phyloP scores from a whole-genome alignment of 2,888 invertebrate species.

The Alviniconcha strummeri region DNA sequence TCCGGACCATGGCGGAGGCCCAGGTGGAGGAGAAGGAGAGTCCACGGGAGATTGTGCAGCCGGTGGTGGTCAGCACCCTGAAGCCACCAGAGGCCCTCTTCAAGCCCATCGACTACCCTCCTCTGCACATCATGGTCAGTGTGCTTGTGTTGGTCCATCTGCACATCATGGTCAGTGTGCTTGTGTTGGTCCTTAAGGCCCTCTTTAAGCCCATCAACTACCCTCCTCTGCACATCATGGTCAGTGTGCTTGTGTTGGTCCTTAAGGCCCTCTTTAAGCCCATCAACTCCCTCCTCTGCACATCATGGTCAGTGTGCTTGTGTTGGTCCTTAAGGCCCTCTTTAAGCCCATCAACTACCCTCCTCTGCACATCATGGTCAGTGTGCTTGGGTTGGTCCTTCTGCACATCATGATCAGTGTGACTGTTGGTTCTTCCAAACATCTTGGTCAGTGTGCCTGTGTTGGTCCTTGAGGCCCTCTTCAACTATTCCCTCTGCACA shows the following conservation, averaged over 20 bases:
- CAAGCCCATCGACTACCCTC: conserved; percentile 69
- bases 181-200: too few species aligned
- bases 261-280: too few species aligned
- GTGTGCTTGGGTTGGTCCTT: neutral
- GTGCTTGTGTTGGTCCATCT: neutral
- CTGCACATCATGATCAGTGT: neutral
- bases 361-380: conserved; percentile 72
- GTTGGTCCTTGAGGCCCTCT: too few species aligned
- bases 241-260: too few species aligned
- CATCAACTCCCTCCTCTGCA: too few species aligned
- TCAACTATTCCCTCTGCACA: too few species aligned
- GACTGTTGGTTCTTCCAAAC: too few species aligned
- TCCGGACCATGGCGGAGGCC: conserved; percentile 38
- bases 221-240: too few species aligned
- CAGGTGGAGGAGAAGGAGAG: conserved; percentile 37
- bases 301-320: too few species aligned
- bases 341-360: conserved; percentile 71
- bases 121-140: conserved; percentile 71
- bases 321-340: conserved; percentile 44
- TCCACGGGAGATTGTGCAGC: conserved; percentile 32
- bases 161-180: neutral
- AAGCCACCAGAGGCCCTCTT: conserved; percentile 65
- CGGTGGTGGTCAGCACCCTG: conserved; percentile 35
- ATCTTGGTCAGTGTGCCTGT: too few species aligned
- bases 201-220: too few species aligned